A percentile compares a stretch with the other conserved stretches of the same genome.
These are phyloP conservation scores for Scomber colias DNA, from an alignment of 2,113 vertebrate genomes.

Conservation along the genomic window DNA sequence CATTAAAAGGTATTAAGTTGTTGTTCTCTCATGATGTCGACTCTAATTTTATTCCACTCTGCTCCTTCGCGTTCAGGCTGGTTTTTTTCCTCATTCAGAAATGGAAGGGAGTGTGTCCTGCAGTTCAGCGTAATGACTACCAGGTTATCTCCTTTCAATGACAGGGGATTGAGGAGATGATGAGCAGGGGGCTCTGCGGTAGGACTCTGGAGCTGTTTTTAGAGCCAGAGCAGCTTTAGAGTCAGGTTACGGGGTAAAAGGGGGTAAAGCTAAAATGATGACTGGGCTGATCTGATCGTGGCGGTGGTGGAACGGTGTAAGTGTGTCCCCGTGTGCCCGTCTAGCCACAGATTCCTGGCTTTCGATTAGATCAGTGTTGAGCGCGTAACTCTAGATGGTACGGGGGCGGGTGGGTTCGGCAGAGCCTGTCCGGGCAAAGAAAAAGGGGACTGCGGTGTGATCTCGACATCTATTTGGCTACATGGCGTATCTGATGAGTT, in stretches of 20 bases:
- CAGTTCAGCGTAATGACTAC: neutral
- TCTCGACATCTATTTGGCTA: constrained; percentile 12
- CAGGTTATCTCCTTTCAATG: constrained; percentile 24
- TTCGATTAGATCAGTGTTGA: constrained; percentile 25
- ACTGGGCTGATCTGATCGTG: neutral
- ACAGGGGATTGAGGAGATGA: constrained; percentile 1
- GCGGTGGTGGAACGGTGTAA: neutral
- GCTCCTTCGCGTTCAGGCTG: neutral
- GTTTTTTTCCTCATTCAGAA: neutral
- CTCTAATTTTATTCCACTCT: neutral
- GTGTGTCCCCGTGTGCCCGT: neutral
- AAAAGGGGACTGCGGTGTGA: neutral
- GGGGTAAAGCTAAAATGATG: constrained; percentile 22
- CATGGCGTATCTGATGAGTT: neutral
- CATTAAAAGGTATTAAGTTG: too few relatives aligned
- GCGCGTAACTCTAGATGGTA: constrained; percentile 5
- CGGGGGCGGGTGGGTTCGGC: neutral
- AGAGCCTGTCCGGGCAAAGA: constrained; percentile 37
- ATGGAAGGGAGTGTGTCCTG: neutral
- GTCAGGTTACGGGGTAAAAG: constrained; percentile 37
- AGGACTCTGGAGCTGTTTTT: constrained; percentile 42
- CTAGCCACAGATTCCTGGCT: constrained; percentile 5
- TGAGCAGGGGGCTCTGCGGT: neutral
- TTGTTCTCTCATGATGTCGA: neutral
- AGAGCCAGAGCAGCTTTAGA: constrained; percentile 40